These are phyloP conservation scores for Apamea sordens DNA, from an alignment of 2,888 invertebrate species.

Conservation along the genomic window DNA sequence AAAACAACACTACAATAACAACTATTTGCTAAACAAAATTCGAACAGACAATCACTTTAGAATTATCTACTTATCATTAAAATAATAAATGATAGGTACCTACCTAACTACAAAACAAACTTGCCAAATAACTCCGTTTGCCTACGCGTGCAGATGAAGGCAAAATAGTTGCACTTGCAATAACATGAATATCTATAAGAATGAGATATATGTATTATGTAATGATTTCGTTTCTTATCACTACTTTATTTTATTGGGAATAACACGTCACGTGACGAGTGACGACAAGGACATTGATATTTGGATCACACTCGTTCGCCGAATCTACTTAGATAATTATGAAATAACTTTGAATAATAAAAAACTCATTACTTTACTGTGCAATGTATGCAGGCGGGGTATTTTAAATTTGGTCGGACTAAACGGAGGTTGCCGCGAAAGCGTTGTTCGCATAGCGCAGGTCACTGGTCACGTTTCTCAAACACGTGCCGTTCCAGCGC, in stretches of 20 bases:
- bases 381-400: background rate
- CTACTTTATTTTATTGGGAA: constrained; percentile 25
- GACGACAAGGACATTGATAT: constrained; percentile 46
- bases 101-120: constrained; percentile 18
- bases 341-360: constrained; percentile 47
- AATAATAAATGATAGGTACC: background rate
- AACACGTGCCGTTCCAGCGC: constrained; percentile 77
- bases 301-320: constrained; percentile 54
- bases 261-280: constrained; percentile 33
- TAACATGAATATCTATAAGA: constrained; percentile 22
- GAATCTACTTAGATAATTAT: constrained; percentile 49
- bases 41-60: constrained; percentile 7
- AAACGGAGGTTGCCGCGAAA: constrained; percentile 63
- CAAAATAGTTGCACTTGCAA: background rate
- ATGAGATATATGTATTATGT: background rate
- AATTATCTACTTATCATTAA: constrained; percentile 3
- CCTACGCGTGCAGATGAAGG: background rate
- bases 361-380: constrained; percentile 1
- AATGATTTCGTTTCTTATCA: constrained; percentile 27
- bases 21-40: constrained; percentile 13
- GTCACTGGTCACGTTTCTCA: constrained; percentile 76
- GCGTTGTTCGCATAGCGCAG: constrained; percentile 66
- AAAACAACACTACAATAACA: constrained; percentile 5
- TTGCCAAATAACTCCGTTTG: background rate
- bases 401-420: constrained; percentile 64